A percentile compares a stretch with the other conserved stretches of the same genome.
These are phyloP conservation scores for Ammodytes dubius DNA, from an alignment of 2,113 vertebrate genomes.

Conservation along the genomic window DNA sequence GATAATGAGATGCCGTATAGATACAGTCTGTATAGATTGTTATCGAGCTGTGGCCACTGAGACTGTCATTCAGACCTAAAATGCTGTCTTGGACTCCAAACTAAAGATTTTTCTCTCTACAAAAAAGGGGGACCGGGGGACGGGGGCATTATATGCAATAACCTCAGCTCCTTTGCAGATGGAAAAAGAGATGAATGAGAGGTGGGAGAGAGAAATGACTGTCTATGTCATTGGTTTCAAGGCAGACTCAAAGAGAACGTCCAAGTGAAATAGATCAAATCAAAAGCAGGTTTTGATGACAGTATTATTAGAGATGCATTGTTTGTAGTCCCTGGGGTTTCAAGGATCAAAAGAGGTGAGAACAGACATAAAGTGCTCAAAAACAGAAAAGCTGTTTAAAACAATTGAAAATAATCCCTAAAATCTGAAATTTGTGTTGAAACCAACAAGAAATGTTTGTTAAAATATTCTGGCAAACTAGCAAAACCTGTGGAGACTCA, in stretches of 20 bases:
- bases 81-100: neutral
- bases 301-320: slow-evolving; percentile 7
- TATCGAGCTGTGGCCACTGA: slow-evolving; percentile 1
- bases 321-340: slow-evolving; percentile 9
- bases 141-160: slow-evolving; percentile 18
- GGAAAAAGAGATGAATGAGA: slow-evolving; percentile 33
- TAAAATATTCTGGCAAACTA: slow-evolving; percentile 21
- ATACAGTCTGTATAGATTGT: slow-evolving; percentile 4
- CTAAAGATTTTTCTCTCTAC: slow-evolving; percentile 8
- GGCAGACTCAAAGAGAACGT: slow-evolving; percentile 31
- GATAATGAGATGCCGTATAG: slow-evolving; percentile 21
- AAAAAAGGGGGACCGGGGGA: neutral
- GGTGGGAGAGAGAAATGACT: neutral
- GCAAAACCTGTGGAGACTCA: slow-evolving; percentile 4
- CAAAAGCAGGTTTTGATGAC: slow-evolving; percentile 13
- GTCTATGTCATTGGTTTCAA: slow-evolving; percentile 33
- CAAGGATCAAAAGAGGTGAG: neutral
- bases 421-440: neutral
- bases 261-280: slow-evolving; percentile 26
- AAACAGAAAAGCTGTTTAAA: neutral
- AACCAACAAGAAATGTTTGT: neutral
- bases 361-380: slow-evolving; percentile 1
- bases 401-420: neutral
- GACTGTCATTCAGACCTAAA: neutral
- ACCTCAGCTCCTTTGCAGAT: slow-evolving; percentile 29